phyloP scores from a whole-genome alignment of 2,797 vertebrate genomes.

The Emydoidea blandingii region DNA sequence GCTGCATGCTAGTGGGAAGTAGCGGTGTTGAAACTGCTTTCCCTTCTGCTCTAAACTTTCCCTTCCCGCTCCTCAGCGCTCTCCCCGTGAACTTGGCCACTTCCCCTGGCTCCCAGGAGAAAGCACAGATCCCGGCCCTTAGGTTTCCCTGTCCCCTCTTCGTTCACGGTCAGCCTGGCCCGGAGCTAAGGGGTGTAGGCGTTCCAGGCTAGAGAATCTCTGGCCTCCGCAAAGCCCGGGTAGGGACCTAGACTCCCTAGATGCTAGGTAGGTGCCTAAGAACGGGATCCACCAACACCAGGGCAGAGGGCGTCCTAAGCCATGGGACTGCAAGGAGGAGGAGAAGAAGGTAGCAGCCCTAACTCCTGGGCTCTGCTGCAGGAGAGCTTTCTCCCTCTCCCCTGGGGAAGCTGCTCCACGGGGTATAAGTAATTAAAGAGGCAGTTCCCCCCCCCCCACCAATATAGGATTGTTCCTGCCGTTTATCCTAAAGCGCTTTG shows the following conservation, averaged over 20 bases:
- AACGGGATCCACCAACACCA: neutral
- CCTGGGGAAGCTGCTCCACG: too few species aligned
- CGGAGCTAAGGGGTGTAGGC: rapidly evolving
- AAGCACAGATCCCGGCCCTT: neutral
- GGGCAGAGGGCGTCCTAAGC: neutral
- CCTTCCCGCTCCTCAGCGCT: neutral
- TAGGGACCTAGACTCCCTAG: neutral
- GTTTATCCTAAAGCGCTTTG: neutral
- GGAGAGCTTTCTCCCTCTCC: too few species aligned
- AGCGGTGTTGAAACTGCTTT: neutral
- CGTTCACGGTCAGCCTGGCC: neutral
- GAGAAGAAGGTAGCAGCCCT: neutral
- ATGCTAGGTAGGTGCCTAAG: neutral
- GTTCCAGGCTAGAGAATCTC: neutral
- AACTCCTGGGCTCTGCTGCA: neutral
- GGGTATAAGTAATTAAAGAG: too few species aligned
- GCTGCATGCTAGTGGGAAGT: neutral
- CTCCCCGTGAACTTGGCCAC: neutral
- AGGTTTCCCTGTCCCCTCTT: neutral
- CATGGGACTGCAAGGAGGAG: neutral
- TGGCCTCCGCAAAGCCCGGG: rapidly evolving
- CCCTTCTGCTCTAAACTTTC: neutral
- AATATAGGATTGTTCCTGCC: too few species aligned
- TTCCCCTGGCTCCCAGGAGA: neutral
- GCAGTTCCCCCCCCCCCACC: too few species aligned